Evolutionary conservation across 2,113 vertebrate genomes (phyloP).

Genomic region (Canis aureus): DNA sequence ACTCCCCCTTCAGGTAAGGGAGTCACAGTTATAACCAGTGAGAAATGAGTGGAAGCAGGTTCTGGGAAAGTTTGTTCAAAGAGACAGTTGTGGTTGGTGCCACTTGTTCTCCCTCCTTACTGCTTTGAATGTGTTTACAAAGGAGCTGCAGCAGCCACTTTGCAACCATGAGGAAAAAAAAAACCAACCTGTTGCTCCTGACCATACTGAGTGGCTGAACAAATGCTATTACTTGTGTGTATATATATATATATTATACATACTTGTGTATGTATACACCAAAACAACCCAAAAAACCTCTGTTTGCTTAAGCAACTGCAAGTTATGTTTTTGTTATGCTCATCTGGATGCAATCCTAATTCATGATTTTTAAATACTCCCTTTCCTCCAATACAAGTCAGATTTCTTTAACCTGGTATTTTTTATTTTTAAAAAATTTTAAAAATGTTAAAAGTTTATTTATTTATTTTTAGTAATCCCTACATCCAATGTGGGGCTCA

Average conservation of each 20-base stretch:
- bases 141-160: slow-evolving; percentile 18
- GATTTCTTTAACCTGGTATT: background rate
- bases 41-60: background rate
- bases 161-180: slow-evolving; percentile 32
- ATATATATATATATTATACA: no score
- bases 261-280: no score
- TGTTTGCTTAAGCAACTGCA: background rate
- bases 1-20: background rate
- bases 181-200: background rate
- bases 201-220: background rate
- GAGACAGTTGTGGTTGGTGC: background rate
- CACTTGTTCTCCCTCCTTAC: background rate
- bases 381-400: background rate
- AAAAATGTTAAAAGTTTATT: background rate
- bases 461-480: background rate
- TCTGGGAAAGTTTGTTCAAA: background rate
- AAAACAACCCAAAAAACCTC: background rate
- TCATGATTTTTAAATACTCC: slow-evolving; percentile 6
- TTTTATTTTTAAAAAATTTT: background rate
- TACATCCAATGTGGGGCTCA: background rate
- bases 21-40: background rate
- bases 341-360: background rate
- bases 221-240: background rate
- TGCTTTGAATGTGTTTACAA: background rate
- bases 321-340: slow-evolving; percentile 39